Evolutionary conservation across 2,888 invertebrate species (phyloP).

Genomic region (Zhengitettix transpicula): DNA sequence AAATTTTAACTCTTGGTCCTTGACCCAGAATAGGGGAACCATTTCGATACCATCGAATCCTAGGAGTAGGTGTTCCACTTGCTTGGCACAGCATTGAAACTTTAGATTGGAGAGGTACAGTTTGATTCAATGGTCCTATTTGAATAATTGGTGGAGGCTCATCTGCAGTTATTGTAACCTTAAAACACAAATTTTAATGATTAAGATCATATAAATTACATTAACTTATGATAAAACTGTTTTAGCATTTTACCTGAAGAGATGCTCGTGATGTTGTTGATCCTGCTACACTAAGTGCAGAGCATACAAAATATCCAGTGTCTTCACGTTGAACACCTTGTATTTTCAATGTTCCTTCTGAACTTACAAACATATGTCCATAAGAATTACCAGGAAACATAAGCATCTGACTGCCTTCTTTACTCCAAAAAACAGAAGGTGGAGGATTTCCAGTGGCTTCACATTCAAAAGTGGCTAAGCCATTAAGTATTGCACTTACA

Average conservation of each 20-base stretch:
- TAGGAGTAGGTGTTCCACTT: slow-evolving; percentile 43
- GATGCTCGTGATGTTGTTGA: slow-evolving; percentile 74
- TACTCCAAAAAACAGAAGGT: slow-evolving; percentile 89
- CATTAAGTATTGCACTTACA: slow-evolving; percentile 71
- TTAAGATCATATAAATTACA: neutral
- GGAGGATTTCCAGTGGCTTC: slow-evolving; percentile 80
- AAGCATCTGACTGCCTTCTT: slow-evolving; percentile 76
- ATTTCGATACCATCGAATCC: slow-evolving; percentile 64
- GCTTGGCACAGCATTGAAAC: slow-evolving; percentile 69
- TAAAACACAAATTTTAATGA: slow-evolving; percentile 7
- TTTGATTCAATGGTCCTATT: slow-evolving; percentile 75
- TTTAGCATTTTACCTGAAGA: slow-evolving; percentile 50
- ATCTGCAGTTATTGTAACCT: slow-evolving; percentile 58
- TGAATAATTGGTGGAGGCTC: slow-evolving; percentile 77
- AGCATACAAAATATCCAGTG: slow-evolving; percentile 79
- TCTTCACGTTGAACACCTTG: slow-evolving; percentile 51
- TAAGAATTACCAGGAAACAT: slow-evolving; percentile 66
- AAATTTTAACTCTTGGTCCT: slow-evolving; percentile 35
- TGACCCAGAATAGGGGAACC: slow-evolving; percentile 37
- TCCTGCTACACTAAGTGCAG: slow-evolving; percentile 89
- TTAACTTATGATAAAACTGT: slow-evolving; percentile 2
- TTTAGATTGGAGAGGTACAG: slow-evolving; percentile 55
- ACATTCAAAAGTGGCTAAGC: slow-evolving; percentile 78
- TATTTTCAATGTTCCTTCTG: slow-evolving; percentile 51
- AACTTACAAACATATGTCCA: slow-evolving; percentile 47